A percentile compares a stretch with the other conserved stretches of the same genome.
These are phyloP conservation scores for Geodia barretti DNA, from an alignment of 37 sponge, comb jelly and placozoan genomes.

Conservation along the genomic window DNA sequence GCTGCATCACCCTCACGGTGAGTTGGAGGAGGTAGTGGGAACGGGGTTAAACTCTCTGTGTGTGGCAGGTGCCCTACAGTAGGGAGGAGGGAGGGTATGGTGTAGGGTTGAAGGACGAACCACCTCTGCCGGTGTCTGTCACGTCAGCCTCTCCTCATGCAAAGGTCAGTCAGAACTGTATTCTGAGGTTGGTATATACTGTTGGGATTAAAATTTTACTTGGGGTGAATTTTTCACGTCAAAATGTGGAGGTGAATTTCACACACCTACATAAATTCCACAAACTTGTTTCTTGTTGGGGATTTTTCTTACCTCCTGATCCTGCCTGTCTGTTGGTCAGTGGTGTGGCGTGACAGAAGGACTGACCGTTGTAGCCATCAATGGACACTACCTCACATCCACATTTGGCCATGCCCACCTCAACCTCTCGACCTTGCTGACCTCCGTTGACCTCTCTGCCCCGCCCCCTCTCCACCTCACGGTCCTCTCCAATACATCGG, in stretches of 20 bases:
- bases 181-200: not conserved
- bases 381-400: conserved; percentile 26
- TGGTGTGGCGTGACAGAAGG: conserved; percentile 38
- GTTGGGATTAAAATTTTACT: not conserved
- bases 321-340: conserved; percentile 35
- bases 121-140: conserved; percentile 17
- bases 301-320: not conserved
- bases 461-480: conserved; percentile 27
- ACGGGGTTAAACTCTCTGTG: no score
- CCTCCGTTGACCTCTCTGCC: not conserved
- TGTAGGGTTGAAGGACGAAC: conserved; percentile 12
- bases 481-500: conserved; percentile 1
- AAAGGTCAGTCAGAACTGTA: conserved; percentile 20
- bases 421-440: not conserved
- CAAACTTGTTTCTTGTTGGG: not conserved
- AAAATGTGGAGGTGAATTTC: no score
- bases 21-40: not conserved
- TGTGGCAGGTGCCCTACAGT: not conserved
- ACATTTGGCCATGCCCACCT: not conserved
- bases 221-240: no score
- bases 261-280: no score
- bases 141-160: conserved; percentile 14
- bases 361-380: conserved; percentile 43
- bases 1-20: conserved; percentile 34
- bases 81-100: conserved; percentile 33